Percentiles rank a stretch among this genome's conserved stretches.
phyloP scores from a whole-genome alignment of 2,113 vertebrate species.

The Felis chaus region DNA sequence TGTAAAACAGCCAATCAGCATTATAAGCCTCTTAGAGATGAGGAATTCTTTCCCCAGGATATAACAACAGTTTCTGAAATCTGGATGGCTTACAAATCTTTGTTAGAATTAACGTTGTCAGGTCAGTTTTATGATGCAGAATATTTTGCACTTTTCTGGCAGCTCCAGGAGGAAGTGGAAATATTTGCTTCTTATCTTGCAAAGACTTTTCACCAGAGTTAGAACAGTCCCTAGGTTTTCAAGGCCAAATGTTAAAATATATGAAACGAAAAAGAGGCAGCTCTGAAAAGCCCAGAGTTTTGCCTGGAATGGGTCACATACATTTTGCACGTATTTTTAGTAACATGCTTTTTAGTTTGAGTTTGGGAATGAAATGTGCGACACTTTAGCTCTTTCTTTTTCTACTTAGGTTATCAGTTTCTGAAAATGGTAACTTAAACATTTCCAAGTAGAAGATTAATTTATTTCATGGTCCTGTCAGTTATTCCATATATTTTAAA shows the following conservation, averaged over 20 bases:
- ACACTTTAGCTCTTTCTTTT: background rate
- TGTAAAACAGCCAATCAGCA: background rate
- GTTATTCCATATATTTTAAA: background rate
- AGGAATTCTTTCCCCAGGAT: background rate
- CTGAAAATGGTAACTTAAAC: constrained; percentile 39
- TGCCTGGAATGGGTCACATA: background rate
- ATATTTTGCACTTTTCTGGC: constrained; percentile 18
- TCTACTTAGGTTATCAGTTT: background rate
- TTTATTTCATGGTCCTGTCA: background rate
- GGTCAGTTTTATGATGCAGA: constrained; percentile 22
- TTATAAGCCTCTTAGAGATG: background rate
- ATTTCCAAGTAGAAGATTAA: background rate
- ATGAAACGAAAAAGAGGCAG: background rate
- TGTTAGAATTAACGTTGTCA: constrained; percentile 3
- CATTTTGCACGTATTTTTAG: constrained; percentile 7
- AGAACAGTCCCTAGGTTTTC: background rate
- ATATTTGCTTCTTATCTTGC: constrained; percentile 11
- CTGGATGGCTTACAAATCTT: constrained; percentile 31
- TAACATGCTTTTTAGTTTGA: background rate
- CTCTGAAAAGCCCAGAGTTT: background rate
- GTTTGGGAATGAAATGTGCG: constrained; percentile 16
- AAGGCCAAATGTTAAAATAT: constrained; percentile 11
- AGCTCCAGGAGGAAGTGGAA: background rate
- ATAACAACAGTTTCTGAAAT: background rate
- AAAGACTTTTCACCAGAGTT: background rate